Conservation (phyloP, 2,113 vertebrate species). For the Callocephalon fimbriatum region DNA sequence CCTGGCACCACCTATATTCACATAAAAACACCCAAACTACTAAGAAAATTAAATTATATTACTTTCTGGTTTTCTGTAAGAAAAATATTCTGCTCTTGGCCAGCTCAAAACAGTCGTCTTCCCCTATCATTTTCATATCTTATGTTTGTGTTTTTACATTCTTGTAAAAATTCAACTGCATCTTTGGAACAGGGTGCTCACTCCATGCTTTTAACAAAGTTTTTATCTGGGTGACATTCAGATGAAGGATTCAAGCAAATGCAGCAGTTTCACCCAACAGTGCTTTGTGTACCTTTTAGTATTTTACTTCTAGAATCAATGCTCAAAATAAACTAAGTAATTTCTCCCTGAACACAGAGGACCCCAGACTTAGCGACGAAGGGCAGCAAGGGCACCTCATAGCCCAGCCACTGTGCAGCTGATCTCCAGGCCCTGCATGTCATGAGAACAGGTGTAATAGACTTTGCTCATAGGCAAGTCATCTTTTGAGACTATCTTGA, state of each 20-base stretch:
- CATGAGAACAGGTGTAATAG: fast-evolving
- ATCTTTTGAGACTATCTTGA: background rate
- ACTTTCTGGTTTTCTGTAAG: background rate
- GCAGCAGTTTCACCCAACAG: background rate
- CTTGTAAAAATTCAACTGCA: background rate
- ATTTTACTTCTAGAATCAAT: background rate
- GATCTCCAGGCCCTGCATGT: background rate
- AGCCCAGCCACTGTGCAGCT: background rate
- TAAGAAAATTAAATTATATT: background rate
- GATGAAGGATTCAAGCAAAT: background rate
- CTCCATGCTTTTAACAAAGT: background rate
- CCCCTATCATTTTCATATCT: background rate
- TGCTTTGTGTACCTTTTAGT: background rate
- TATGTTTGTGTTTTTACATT: background rate
- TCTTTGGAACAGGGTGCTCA: background rate
- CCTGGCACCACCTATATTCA: background rate
- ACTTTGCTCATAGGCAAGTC: background rate
- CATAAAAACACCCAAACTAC: fast-evolving
- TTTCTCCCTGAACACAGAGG: background rate
- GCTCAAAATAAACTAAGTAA: background rate
- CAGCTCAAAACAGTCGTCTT: background rate
- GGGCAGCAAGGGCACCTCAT: background rate
- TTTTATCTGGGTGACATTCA: background rate
- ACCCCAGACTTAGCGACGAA: fast-evolving
- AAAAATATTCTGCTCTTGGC: background rate